phyloP scores from a whole-genome alignment of 2,888 invertebrate genomes.

The Acanthosepion lycidas region DNA sequence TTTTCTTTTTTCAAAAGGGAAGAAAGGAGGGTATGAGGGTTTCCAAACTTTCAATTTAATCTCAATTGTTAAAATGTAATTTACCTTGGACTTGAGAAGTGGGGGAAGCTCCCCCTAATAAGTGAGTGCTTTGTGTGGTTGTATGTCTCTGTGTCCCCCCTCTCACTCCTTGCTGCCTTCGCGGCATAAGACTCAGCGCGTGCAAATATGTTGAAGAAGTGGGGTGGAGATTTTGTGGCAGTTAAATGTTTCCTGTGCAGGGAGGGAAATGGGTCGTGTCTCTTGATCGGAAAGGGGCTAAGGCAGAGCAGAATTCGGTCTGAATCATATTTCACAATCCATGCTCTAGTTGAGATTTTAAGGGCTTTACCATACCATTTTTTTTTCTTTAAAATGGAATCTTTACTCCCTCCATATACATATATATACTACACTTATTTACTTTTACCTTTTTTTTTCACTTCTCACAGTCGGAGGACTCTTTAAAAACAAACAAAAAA shows the following conservation, averaged over 20 bases:
- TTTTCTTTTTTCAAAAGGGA: neutral
- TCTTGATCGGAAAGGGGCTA: neutral
- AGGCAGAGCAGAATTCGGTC: neutral
- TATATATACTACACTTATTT: neutral
- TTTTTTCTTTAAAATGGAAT: neutral
- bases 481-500: too few relatives aligned
- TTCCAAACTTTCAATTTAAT: neutral
- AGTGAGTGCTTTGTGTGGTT: neutral
- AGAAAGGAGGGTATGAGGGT: neutral
- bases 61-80: neutral
- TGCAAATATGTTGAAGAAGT: neutral
- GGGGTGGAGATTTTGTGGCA: neutral
- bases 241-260: neutral
- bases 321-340: neutral
- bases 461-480: too few relatives aligned
- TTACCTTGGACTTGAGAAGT: neutral
- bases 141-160: neutral
- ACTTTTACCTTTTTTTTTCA: too few relatives aligned
- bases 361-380: neutral
- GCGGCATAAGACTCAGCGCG: neutral
- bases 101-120: neutral
- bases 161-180: neutral
- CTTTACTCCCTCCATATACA: neutral
- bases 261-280: neutral
- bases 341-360: neutral